These are phyloP conservation scores for Parauchenoglanis ngamensis DNA, from an alignment of 2,797 vertebrate genomes.

Conservation along the genomic window DNA sequence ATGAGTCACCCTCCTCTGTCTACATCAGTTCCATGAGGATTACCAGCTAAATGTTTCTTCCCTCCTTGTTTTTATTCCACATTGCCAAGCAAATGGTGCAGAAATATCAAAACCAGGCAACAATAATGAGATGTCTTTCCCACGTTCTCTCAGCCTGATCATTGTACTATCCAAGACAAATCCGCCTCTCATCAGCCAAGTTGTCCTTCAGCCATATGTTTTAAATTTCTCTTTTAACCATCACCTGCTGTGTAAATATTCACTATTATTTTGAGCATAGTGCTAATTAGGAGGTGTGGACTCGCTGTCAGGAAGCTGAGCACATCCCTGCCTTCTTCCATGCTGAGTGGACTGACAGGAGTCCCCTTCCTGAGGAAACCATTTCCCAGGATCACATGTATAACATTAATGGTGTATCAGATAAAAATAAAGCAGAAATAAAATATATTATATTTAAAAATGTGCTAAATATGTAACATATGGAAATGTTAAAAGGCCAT, in stretches of 20 bases:
- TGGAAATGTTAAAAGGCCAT: too few species aligned
- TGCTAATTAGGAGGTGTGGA: conserved; percentile 33
- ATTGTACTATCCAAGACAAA: conserved; percentile 19
- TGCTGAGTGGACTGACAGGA: background rate
- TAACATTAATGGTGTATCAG: background rate
- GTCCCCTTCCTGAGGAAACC: background rate
- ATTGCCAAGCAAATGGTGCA: conserved; percentile 15
- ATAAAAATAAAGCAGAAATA: background rate
- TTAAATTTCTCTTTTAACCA: conserved; percentile 21
- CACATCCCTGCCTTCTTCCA: background rate
- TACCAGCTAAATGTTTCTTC: conserved; percentile 10
- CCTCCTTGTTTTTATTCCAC: conserved; percentile 3
- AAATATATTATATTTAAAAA: background rate
- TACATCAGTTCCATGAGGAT: conserved; percentile 8
- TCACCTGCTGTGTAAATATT: conserved; percentile 23
- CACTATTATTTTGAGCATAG: conserved; percentile 31
- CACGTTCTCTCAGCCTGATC: conserved; percentile 6
- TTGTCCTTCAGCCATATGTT: background rate
- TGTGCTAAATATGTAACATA: background rate
- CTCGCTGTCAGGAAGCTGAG: conserved; percentile 16
- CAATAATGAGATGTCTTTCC: background rate
- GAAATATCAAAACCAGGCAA: conserved; percentile 8
- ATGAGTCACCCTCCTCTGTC: conserved; percentile 15
- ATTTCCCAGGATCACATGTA: background rate
- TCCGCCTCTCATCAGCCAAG: conserved; percentile 11